These are phyloP conservation scores for Gonocerus acuteangulatus DNA, from an alignment of 2,888 invertebrate genomes.

Conservation along the genomic window DNA sequence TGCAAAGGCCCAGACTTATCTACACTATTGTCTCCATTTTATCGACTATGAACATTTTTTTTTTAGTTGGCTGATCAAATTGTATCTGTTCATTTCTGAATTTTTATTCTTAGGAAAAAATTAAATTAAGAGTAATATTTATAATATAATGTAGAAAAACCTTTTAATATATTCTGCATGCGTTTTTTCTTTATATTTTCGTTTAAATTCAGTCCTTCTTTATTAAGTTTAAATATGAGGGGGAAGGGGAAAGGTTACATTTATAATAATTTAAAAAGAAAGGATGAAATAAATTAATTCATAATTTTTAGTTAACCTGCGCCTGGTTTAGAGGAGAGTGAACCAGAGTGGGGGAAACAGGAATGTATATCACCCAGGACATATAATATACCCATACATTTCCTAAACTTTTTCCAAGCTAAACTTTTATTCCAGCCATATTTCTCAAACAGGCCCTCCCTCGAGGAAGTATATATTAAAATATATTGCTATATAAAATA, in stretches of 20 bases:
- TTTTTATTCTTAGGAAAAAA: too few relatives aligned
- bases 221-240: slow-evolving; percentile 9
- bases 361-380: slow-evolving; percentile 35
- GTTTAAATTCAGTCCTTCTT: too few relatives aligned
- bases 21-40: too few relatives aligned
- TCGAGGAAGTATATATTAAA: slow-evolving; percentile 24
- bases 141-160: too few relatives aligned
- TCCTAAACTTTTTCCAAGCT: slow-evolving; percentile 33
- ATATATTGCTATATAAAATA: slow-evolving; percentile 27
- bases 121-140: too few relatives aligned
- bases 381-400: slow-evolving; percentile 36
- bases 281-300: slow-evolving; percentile 21
- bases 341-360: not conserved
- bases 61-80: too few relatives aligned
- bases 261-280: slow-evolving; percentile 18
- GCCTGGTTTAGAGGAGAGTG: slow-evolving; percentile 2
- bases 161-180: too few relatives aligned
- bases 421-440: slow-evolving; percentile 26
- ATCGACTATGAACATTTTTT: too few relatives aligned
- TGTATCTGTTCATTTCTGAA: too few relatives aligned
- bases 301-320: slow-evolving; percentile 25
- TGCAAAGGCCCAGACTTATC: too few relatives aligned
- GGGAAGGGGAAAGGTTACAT: not conserved
- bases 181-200: too few relatives aligned
- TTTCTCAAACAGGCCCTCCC: slow-evolving; percentile 26